Evolutionary conservation across 2,113 vertebrate species (phyloP), one percentile per base, ranked within the genome.

Genomic region (Cephalopterus ornatus): DNA sequence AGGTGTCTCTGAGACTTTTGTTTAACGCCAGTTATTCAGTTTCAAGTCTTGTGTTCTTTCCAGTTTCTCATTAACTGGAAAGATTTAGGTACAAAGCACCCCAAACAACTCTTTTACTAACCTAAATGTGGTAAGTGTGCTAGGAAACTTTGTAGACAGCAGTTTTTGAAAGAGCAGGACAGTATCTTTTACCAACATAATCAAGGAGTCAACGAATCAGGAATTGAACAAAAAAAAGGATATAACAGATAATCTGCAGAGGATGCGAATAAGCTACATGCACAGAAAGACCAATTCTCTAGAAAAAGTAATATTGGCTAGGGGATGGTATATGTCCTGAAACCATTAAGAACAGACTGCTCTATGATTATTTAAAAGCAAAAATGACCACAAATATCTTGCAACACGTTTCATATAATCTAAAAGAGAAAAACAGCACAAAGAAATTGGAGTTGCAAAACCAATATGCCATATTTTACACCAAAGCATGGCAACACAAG

Each of bases 401-500:
- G 16, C 18, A 66, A 17, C 12, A 18, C 39, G 35, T 8, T 78
- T 78, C 5, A 6, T 30, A 50, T 8, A 63, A 70, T 7, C 49
- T 72, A 53, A 62, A 73, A 77, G 7, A 79, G 27, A 65, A 91
- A 81, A 85, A 78, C 0, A 27, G 4, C 16, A n/a, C 42, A 80
- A 86, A 76, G 32, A 66, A 73, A 76, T 1, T 28, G 5, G n/a
- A 70, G 50, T n/a, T 70, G 37, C 44, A 83, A 65, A 68, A 83
- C 0, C 35, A 72, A 14, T 24, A 59, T 5, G 13, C 14, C 21
- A 9, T 11, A 26, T 44, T 95, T 81, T 30, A 4, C 20, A 33
- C 53, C 32, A 86, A 71, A 81, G 26, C 21, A 49, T 2, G 7
- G 49, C 41, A 74, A 61, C 2, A 19, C 0, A 0, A 78, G 30